Base-by-base conservation (phyloP, 2,113 vertebrate genomes). In the Epinephelus cyanopodus region DNA sequence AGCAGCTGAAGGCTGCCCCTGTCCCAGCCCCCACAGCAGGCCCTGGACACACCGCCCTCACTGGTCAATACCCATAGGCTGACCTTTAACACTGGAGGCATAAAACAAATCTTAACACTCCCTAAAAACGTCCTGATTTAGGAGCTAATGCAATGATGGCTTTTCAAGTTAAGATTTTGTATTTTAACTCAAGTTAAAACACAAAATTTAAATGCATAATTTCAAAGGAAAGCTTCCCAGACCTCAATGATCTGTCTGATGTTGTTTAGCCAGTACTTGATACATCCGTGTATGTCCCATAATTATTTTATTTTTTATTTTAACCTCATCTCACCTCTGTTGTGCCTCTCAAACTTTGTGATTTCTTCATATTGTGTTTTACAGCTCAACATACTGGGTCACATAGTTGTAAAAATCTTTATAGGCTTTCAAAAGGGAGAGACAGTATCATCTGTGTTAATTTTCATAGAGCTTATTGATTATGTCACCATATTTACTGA, bases 1-100 rank as follows among this genome's bases (percentile, higher is more conserved):
- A 92, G 95, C 95, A 95, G 93, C 94, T 93, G 92, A 95, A 94
- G 60, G 83, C 57, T 65, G 80, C 81, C 83, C 76, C 62, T 39
- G 42, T 64, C 93, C 92, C 82, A 83, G 54, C 90, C 93, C 86
- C 83, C 81, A 86, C 67, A 76, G 33, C 73, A 80, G 83, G 60
- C 87, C 87, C 84, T 87, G 81, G 81, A 93, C 90, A 89, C 86
- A 73, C 65, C n/a, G 29, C 84, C 84, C 68, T 75, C 80, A 82
- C 75, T 90, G 90, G 94, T 93, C 94, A 94, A 93, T 92, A 94
- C 80, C 89, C 84, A 89, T 48, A 77, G 65, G 77, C 84, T 88
- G 88, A 92, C 92, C 93, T 93, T 90, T 93, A 75, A 93, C 90
- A 86, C 81, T 9, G 19, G 68, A 90, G 45, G 75, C 89, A 90